A percentile compares a stretch with the other conserved stretches of the same genome.
Conservation (phyloP, 2,888 invertebrate genomes). For the Drosophila helvetica region DNA sequence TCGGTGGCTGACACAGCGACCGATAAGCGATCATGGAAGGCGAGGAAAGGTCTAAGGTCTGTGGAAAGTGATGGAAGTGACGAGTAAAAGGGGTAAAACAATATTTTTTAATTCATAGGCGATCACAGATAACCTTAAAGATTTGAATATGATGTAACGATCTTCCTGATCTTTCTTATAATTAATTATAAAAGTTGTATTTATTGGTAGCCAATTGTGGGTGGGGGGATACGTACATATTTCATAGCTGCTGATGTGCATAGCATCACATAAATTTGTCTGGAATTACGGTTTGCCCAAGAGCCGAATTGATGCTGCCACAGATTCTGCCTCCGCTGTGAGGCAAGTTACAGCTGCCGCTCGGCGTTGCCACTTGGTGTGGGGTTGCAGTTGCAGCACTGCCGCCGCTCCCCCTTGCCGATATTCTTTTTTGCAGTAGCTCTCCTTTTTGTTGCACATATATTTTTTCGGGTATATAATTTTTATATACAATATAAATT, state of each 20-base stretch:
- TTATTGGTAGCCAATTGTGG: constrained; percentile 17
- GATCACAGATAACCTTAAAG: too few species aligned
- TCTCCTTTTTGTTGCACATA: constrained; percentile 47
- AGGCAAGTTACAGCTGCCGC: constrained; percentile 39
- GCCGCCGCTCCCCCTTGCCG: constrained; percentile 28
- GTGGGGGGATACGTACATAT: constrained; percentile 80
- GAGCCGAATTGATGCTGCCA: constrained; percentile 58
- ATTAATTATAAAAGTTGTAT: constrained; percentile 13
- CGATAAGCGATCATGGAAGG: constrained; percentile 66
- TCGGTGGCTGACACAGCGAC: constrained; percentile 29
- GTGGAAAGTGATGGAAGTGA: neutral
- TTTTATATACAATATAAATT: constrained; percentile 51
- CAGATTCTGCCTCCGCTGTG: constrained; percentile 2
- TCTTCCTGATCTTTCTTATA: constrained; percentile 1
- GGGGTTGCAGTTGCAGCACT: constrained; percentile 57
- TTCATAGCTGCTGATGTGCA: constrained; percentile 84
- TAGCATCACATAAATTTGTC: constrained; percentile 82
- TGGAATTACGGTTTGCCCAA: constrained; percentile 80
- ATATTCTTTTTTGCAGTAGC: constrained; percentile 32
- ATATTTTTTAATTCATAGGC: too few species aligned
- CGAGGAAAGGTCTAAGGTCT: constrained; percentile 15
- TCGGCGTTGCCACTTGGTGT: constrained; percentile 24
- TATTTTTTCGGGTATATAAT: constrained; percentile 48
- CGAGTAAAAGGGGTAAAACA: too few species aligned
- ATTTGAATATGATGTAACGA: too few species aligned